Conservation (phyloP, 2,113 vertebrate genomes). For the Hippocampus mohnikei region DNA sequence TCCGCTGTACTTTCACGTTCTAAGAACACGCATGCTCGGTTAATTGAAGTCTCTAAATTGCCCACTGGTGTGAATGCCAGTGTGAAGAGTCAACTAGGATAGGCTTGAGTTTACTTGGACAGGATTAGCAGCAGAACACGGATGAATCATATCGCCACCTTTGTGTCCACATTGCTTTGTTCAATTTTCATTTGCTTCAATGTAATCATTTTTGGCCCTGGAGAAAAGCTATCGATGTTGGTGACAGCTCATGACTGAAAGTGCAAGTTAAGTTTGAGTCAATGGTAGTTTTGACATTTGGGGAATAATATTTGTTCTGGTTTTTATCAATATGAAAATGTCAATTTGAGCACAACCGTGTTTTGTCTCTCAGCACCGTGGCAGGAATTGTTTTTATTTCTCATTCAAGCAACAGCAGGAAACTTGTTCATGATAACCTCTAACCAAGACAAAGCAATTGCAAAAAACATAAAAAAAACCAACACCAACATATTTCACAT, state of each 20-base stretch:
- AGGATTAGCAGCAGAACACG: background rate
- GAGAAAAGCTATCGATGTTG: background rate
- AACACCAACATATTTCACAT: background rate
- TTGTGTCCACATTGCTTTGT: background rate
- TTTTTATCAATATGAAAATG: slow-evolving; percentile 2
- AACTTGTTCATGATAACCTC: background rate
- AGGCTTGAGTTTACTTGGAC: background rate
- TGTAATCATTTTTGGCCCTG: background rate
- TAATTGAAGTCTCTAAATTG: background rate
- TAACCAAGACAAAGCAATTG: background rate
- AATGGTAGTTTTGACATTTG: slow-evolving; percentile 5
- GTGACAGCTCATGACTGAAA: background rate
- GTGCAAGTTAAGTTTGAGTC: background rate
- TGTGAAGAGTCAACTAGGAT: background rate
- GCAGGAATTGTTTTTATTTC: background rate
- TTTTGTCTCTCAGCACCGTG: background rate
- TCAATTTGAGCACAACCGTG: background rate
- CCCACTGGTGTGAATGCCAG: background rate
- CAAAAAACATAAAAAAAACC: background rate
- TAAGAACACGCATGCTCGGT: background rate
- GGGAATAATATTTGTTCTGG: background rate
- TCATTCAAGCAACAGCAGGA: background rate
- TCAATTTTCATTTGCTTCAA: background rate
- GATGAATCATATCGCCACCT: background rate
- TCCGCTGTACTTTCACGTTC: background rate